Base-by-base conservation (phyloP, 2,797 vertebrate species). In the Ctenosaura bakeri region DNA sequence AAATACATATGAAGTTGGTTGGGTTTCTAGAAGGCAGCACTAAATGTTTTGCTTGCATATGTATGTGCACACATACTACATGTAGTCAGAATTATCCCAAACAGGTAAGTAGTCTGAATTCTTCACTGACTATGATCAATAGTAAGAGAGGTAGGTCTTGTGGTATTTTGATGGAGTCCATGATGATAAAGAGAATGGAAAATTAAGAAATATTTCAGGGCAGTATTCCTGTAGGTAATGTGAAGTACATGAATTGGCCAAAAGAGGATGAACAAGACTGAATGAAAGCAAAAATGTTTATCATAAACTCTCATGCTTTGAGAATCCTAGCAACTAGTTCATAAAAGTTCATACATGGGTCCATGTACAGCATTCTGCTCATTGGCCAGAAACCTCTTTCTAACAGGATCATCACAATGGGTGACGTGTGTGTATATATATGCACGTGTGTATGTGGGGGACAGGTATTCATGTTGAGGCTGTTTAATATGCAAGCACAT, bases 141-240 rank as follows among this genome's bases (percentile, higher is more conserved):
- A 42, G 50, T 20, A 64, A 42, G 4, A 42, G 42, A 78, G 13
- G 29, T 22, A 88, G 82, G 24, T 71, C 66, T 73, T 56, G 46
- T 14, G 26, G 13, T 46, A 54, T 38, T 81, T 64, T 52, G 9
- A 7, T n/a, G 80, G 50, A 35, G 2, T 59, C 35, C 73, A 46
- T 62, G 35, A 71, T 35, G 50, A 56, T 32, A 71, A 81, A 64
- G 14, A 24, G 12, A 22, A 56, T 2, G 1, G 32, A 29, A 71
- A 88, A 20, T 13, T 35, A 88, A 20, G 46, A 52, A 88, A 69
- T 52, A 88, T 88, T 80, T 79, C n/a, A 69, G 22, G 22, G 35
- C 16, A 88, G 42, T 46, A 46, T 46, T 46, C 42, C 42, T 4
- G 42, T 46, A 46, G 3, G 32, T 81, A 8, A 20, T 54, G 1